These are phyloP conservation scores for Apis mellifera DNA, from an alignment of 1,140 invertebrate genomes.

Conservation along the genomic window Amel_HAv3.1 CM009936.2:3611001-3611500, in stretches of 20 bases:
- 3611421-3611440: constrained; percentile 32
- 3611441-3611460: constrained; percentile 25
- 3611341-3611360: constrained; percentile 65
- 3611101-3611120: neutral
- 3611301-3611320: constrained; percentile 56
- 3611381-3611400: constrained; percentile 66
- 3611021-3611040: neutral
- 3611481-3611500: constrained; percentile 43
- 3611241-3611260: constrained; percentile 42
- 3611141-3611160: neutral
- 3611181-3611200: neutral
- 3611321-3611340: constrained; percentile 54
- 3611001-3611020: too few species aligned
- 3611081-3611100: neutral
- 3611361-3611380: constrained; percentile 63
- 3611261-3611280: constrained; percentile 46
- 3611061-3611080: neutral
- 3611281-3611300: constrained; percentile 26
- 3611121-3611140: neutral
- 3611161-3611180: neutral
- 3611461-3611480: neutral
- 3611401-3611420: constrained; percentile 14
- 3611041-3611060: neutral
- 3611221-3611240: constrained; percentile 21
- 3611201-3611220: neutral